Evolutionary conservation across 2,113 vertebrate species (phyloP), one percentile per base, ranked within the genome.

Genomic region (Forbesichthys agassizii): DNA sequence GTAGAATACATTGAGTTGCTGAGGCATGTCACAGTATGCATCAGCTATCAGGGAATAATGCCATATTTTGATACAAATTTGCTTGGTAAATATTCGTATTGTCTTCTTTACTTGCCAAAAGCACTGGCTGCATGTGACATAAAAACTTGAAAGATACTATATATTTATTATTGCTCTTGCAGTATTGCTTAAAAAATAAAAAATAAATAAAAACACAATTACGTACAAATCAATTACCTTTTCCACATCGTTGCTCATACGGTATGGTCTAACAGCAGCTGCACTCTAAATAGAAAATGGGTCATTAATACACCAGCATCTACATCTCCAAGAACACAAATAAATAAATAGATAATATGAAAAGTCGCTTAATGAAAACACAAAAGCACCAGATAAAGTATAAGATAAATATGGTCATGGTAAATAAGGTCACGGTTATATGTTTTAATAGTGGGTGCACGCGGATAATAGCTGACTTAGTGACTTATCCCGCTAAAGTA

Each of bases 11-110:
- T 87, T 87, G 80, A 85, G 78, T 74, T 88, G 85, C 88, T 88
- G 87, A 90, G 80, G 87, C 86, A 86, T 88, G 84, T 83, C 84
- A 84, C 84, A 84, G 82, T 86, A 88, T 75, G 83, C 86, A 85
- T 88, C 87, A 90, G 74, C 81, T 86, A 86, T 88, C 88, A 86
- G 78, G 73, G 79, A 89, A 90, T 90, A 90, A 90, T 88, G 83
- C 84, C 83, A 87, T 86, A 88, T 91, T 88, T 91, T 84, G 80
- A 87, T 86, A 71, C 80, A 86, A 79, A 88, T 88, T 90, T 88
- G 84, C 79, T 84, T 70, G 54, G 64, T 83, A 88, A 89, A 90
- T 85, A 89, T 86, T 79, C 74, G 46, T 71, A 74, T 67, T 80
- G 61, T 73, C 46, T 61, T 55, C 62, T 61, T 80, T 76, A 64